Evolutionary conservation across 2,888 invertebrate genomes (phyloP), one percentile per base, ranked within the genome.

Genomic region (Eupithecia exiguata): DNA sequence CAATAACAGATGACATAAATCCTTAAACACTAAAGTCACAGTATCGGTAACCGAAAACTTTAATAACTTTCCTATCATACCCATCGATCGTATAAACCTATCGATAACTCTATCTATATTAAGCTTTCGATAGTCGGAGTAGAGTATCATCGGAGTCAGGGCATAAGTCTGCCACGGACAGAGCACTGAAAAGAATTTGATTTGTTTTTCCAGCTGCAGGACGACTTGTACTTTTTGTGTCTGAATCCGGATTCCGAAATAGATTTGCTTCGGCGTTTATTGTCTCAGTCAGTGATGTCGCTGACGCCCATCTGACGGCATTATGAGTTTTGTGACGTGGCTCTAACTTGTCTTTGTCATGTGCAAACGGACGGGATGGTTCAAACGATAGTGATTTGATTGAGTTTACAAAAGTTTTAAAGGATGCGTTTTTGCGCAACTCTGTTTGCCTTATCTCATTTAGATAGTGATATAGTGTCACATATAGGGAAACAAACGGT

Each of bases 171-270:
- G 87, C 72, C 82, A 69, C 81, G 83, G 86, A 86, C 86, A 84
- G 77, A 79, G 82, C 75, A 78, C 80, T n/a, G n/a, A n/a, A n/a
- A n/a, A n/a, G 82, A 81, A 84, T 85, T 84, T 83, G 80, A 83
- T 86, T 87, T 79, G 79, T 81, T 80, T 81, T 83, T 84, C 80
- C 78, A 81, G 80, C 80, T 76, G 77, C 80, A 84, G 80, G 80
- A 79, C 79, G 79, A 80, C 80, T 81, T 79, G 66, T 73, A 74
- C 79, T 80, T 84, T 86, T 86, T 86, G 81, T 84, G 83, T 86
- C 84, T 85, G 80, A 84, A 83, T 82, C 82, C 82, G 80, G 74
- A 79, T 77, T 79, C 69, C 70, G 76, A 82, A 82, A 83, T 82
- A 78, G 77, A 80, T 77, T 75, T 75, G 68, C 70, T 78, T 77